phyloP scores from a whole-genome alignment of 1,140 invertebrate genomes.

The Yoshiicerus persimilis region DNA sequence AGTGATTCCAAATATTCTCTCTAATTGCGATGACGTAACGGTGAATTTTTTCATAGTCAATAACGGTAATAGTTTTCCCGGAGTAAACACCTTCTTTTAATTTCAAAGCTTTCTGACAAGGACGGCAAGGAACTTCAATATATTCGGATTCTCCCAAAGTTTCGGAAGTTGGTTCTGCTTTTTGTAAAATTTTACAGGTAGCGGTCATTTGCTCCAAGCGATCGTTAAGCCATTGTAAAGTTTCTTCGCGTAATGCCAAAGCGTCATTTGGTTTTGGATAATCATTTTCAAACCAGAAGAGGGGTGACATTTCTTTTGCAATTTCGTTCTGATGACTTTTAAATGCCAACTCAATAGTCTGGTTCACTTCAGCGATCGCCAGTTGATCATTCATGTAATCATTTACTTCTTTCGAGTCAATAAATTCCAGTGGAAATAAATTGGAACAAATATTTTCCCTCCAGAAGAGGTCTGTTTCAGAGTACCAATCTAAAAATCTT shows the following conservation, averaged over 20 bases:
- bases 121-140: neutral
- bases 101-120: neutral
- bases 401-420: neutral
- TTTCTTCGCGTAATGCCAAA: neutral
- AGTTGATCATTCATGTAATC: neutral
- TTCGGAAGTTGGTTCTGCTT: neutral
- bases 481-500: neutral
- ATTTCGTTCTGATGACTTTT: neutral
- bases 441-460: neutral
- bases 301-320: neutral
- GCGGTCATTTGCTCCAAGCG: neutral
- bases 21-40: neutral
- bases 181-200: neutral
- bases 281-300: neutral
- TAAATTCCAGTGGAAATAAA: neutral
- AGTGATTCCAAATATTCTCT: neutral
- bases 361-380: neutral
- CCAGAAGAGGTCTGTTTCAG: neutral
- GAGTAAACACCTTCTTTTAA: neutral
- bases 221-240: neutral
- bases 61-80: neutral
- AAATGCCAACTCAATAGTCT: neutral
- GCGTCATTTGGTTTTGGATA: neutral
- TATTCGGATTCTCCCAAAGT: neutral
- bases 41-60: neutral